Conservation (phyloP, 1,140 invertebrate species). For the Aphidius ervi region DNA sequence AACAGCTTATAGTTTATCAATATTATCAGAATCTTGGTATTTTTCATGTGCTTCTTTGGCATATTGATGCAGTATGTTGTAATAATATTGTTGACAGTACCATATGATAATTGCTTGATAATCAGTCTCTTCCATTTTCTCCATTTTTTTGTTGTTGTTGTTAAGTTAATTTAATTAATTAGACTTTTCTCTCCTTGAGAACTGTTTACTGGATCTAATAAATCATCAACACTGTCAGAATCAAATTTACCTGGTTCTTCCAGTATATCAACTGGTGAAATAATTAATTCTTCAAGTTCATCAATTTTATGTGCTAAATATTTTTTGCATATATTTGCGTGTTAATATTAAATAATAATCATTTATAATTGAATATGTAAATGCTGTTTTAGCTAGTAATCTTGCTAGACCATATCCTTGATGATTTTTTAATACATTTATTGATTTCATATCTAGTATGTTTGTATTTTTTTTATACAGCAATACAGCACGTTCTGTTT, state of each 20-base stretch:
- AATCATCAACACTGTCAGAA: slow-evolving; percentile 27
- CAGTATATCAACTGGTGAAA: slow-evolving; percentile 32
- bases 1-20: slow-evolving; percentile 72
- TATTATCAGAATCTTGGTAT: slow-evolving; percentile 64
- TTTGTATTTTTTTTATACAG: slow-evolving; percentile 50
- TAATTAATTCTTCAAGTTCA: slow-evolving; percentile 41
- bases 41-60: slow-evolving; percentile 66
- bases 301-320: slow-evolving; percentile 56
- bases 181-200: too few species aligned
- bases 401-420: slow-evolving; percentile 62
- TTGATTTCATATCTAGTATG: slow-evolving; percentile 56
- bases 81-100: slow-evolving; percentile 75
- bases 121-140: slow-evolving; percentile 58
- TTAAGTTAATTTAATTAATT: too few species aligned
- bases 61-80: slow-evolving; percentile 69
- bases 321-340: slow-evolving; percentile 61
- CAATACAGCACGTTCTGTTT: slow-evolving; percentile 45
- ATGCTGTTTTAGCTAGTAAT: slow-evolving; percentile 61
- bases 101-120: slow-evolving; percentile 72
- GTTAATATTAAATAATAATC: slow-evolving; percentile 59
- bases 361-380: slow-evolving; percentile 59
- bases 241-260: slow-evolving; percentile 32
- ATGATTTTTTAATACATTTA: slow-evolving; percentile 58
- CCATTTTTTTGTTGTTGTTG: slow-evolving; percentile 22
- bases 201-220: slow-evolving; percentile 28